These are phyloP conservation scores for Ladona fulva DNA, from an alignment of 1,140 invertebrate species.

Conservation along the genomic window DNA sequence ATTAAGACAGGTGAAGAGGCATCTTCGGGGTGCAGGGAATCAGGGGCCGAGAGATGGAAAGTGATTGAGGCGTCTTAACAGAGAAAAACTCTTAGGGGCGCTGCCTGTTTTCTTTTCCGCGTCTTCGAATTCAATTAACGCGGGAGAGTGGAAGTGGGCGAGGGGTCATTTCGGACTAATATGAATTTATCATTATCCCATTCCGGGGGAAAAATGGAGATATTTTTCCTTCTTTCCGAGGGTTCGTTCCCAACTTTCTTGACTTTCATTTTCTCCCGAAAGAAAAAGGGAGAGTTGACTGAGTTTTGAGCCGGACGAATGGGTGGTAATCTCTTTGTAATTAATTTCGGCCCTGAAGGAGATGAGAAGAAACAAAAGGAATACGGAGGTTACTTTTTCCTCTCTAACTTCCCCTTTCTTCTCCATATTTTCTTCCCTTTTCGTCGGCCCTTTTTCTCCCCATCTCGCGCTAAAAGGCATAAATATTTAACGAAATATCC, in stretches of 20 bases:
- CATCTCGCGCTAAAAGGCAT: no score
- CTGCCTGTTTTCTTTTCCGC: not conserved
- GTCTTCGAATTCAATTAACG: slow-evolving; percentile 1
- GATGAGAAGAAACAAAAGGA: not conserved
- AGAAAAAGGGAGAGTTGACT: not conserved
- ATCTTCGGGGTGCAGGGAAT: no score
- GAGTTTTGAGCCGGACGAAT: not conserved
- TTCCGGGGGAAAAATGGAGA: not conserved
- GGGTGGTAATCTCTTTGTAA: not conserved
- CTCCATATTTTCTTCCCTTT: no score
- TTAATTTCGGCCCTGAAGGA: not conserved
- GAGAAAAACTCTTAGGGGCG: not conserved
- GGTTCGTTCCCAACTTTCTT: not conserved
- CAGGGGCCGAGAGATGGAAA: no score
- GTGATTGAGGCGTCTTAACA: not conserved
- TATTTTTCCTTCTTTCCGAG: not conserved
- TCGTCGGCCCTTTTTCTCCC: no score
- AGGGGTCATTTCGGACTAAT: not conserved
- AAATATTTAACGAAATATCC: no score
- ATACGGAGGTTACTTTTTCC: not conserved
- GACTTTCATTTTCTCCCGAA: not conserved
- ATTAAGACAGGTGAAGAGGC: no score
- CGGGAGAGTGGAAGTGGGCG: not conserved
- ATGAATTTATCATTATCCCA: not conserved
- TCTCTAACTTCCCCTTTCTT: no score